Base-by-base conservation (phyloP, 1,140 invertebrate genomes). In the Aethina tumida region DNA sequence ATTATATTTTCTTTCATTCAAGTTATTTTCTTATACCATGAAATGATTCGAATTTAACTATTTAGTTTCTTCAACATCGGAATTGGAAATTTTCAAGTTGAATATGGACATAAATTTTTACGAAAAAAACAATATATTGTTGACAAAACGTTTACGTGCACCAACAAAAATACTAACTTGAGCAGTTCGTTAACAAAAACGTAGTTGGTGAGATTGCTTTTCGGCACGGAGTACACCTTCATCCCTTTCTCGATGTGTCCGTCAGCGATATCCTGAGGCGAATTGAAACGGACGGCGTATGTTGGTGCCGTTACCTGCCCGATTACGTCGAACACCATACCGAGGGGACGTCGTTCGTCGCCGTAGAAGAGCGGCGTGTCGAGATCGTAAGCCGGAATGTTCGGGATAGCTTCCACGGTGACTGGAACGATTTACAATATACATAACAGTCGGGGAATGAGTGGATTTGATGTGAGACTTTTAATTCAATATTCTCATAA, bases 261-360 rank as follows among this genome's bases (percentile, higher is more conserved):
- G 18, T 44, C 30, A 27, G 47, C 35, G 8, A 59, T 49, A 22
- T 58, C 52, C 20, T 55, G 45, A 9, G 31, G 19, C 5, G 29
- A 43, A 45, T 56, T 55, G 28, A 59, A 58, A 5, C 54, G 35
- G 7, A 62, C 43, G 12, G 47, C 54, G 34, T 62, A 62, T 6
- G 56, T 47, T 4, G 59, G 59, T 12, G 47, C 37, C 6, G 41
- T 62, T 43, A 74, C 70, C 18, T 70, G 73, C 4, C 91, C 91
- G 64, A 95, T 81, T 3, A 94, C 87, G 70, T 96, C 92, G 66
- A 89, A 92, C 35, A 96, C 74, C 51, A 76, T 70, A 2, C 87
- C 87, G 0, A 90, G 59, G 2, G 80, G 68, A 44, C 73, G 71
- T 26, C 75, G 66, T 82, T 85, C 84, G 55, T 53, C 39, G 24